Evolutionary conservation across 2,113 vertebrate genomes (phyloP), one percentile per base, ranked within the genome.

Genomic region (Gavialis gangeticus): DNA sequence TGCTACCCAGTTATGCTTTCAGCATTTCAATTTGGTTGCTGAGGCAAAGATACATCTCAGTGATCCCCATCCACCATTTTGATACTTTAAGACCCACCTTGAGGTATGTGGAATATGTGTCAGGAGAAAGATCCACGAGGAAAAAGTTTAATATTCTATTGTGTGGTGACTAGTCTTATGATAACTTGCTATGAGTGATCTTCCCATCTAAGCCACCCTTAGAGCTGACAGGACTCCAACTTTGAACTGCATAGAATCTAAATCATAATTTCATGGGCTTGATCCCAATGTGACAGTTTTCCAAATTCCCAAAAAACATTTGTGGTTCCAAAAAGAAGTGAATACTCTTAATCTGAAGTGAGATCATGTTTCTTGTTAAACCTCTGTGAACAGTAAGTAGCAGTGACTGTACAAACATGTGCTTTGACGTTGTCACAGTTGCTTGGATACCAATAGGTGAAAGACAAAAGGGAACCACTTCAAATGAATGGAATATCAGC

Each of bases 401-500:
- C 57, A 86, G n/a, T 64, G 55, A 91, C 62, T 78, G 22, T 46
- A 85, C 34, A 81, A 15, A 28, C 55, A 91, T 17, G 0, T 87
- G 60, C 16, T 94, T 89, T 88, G 81, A 73, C 83, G 91, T 27
- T 87, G 28, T 12, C 63, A 12, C 79, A 88, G 22, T 92, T 91
- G 58, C 77, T 92, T 93, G 19, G 73, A 85, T 84, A 92, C 83
- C 87, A 96, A 87, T 82, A 91, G n/a, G 82, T 89, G 12, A 46
- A 88, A 90, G 5, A 4, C n/a, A 88, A 88, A 91, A 92, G 82
- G 4, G 1, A 15, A 77, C 37, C 37, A 69, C 57, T 84, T 79
- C 17, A 91, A 85, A 71, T 85, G 94, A 87, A 24, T 17, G 54
- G 34, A 97, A 94, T 85, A 90, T 14, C 25, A 85, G 27, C 37